phyloP scores from a whole-genome alignment of 2,113 vertebrate genomes.

The Poicephalus gulielmi region DNA sequence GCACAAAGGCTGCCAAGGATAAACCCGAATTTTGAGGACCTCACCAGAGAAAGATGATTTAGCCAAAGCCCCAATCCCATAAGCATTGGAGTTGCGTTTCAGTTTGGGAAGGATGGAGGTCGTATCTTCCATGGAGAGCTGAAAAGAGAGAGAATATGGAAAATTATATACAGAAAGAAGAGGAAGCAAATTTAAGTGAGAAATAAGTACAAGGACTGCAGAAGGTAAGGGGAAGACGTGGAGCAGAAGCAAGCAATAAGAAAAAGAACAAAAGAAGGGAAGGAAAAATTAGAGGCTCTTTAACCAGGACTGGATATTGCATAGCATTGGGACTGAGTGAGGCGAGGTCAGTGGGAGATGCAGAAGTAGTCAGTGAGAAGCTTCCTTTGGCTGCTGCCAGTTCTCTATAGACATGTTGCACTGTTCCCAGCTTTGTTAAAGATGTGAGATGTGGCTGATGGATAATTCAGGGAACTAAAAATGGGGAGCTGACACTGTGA shows the following conservation, averaged over 20 bases:
- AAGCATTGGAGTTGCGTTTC: slow-evolving; percentile 94
- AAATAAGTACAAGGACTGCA: neutral
- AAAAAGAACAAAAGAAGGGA: neutral
- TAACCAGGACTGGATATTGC: neutral
- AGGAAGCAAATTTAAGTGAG: slow-evolving; percentile 57
- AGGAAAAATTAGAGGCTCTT: neutral
- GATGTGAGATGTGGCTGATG: neutral
- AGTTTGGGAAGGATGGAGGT: slow-evolving; percentile 97
- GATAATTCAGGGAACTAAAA: neutral
- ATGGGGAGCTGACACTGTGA: neutral
- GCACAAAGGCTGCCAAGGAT: neutral
- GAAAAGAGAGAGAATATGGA: slow-evolving; percentile 75
- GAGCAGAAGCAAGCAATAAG: slow-evolving; percentile 38
- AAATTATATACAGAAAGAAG: slow-evolving; percentile 55
- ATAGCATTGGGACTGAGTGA: neutral
- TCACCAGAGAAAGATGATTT: slow-evolving; percentile 99
- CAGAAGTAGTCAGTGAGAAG: neutral
- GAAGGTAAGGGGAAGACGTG: neutral
- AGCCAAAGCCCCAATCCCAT: slow-evolving; percentile 97
- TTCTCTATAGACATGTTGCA: neutral
- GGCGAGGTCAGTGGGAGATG: neutral
- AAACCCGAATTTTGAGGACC: slow-evolving; percentile 30
- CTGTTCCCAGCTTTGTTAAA: neutral
- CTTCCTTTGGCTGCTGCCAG: neutral
- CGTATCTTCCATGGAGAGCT: slow-evolving; percentile 99